Conservation (phyloP, 2,797 vertebrate genomes). For the Chloroceryle amazona region DNA sequence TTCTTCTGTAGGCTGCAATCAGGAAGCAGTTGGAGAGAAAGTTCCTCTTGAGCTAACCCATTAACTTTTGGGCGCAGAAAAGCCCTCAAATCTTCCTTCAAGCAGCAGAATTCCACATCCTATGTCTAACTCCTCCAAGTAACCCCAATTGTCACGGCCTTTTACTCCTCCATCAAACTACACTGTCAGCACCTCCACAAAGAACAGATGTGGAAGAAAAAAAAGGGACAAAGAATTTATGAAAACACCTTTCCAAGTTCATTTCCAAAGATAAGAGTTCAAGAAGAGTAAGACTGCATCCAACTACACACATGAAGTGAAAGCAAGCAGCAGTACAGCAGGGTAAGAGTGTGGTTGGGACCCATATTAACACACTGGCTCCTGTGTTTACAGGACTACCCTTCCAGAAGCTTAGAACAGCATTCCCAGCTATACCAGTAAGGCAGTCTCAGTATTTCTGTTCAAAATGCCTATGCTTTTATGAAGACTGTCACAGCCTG, state of each 20-base stretch:
- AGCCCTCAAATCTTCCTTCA: not conserved
- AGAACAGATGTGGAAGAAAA: not conserved
- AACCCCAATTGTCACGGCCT: not conserved
- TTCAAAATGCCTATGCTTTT: not conserved
- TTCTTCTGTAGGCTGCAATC: not conserved
- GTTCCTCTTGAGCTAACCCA: not conserved
- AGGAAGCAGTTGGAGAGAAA: not conserved
- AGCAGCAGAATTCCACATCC: not conserved
- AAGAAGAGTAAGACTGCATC: not conserved
- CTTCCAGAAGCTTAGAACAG: not conserved
- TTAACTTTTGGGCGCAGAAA: not conserved
- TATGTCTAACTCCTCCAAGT: not conserved
- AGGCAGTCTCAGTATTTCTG: not conserved
- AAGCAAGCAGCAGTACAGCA: not conserved
- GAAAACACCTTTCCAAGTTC: not conserved
- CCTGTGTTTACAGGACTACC: not conserved
- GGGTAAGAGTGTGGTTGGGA: not conserved
- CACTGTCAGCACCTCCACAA: fast-evolving
- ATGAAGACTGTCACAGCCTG: not conserved
- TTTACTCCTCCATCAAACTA: not conserved
- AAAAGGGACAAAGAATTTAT: not conserved
- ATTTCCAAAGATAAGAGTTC: not conserved
- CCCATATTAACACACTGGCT: fast-evolving
- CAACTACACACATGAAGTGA: fast-evolving
- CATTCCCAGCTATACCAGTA: not conserved